Percentiles rank a stretch among this genome's conserved stretches.
These are phyloP conservation scores for Pardalotus punctatus DNA, from an alignment of 2,113 vertebrate species.

Conservation along the genomic window DNA sequence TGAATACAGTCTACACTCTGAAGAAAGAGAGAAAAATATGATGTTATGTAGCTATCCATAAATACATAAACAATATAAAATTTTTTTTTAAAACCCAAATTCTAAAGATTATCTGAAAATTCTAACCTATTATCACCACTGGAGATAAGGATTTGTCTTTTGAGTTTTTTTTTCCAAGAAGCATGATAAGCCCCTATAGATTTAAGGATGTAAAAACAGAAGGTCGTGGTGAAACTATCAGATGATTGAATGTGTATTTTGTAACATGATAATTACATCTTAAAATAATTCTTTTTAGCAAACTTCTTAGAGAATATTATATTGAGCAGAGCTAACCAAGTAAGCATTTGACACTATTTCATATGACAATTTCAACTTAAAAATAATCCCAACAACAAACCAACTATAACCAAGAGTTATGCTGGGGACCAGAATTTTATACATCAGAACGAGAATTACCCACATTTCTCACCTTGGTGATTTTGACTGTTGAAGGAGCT, in stretches of 20 bases:
- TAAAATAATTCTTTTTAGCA: background rate
- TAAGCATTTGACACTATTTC: background rate
- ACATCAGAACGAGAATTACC: background rate
- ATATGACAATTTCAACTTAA: background rate
- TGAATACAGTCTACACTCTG: slow-evolving; percentile 90
- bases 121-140: background rate
- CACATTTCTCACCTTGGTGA: slow-evolving; percentile 84
- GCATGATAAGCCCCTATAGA: background rate
- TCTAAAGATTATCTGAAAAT: background rate
- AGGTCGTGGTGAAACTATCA: background rate
- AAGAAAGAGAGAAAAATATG: background rate
- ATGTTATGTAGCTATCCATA: background rate
- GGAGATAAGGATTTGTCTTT: background rate
- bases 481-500: slow-evolving; percentile 94
- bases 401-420: background rate
- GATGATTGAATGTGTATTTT: background rate
- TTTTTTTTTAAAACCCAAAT: too few relatives aligned
- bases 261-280: background rate
- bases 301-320: background rate
- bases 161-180: background rate
- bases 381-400: background rate
- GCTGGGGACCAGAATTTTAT: background rate
- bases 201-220: background rate
- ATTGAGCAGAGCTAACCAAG: background rate
- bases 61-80: background rate